These are phyloP conservation scores for Hydrozoanthus tunicans DNA, from an alignment of 64 coral and sea anemone species.

Conservation along the genomic window DNA sequence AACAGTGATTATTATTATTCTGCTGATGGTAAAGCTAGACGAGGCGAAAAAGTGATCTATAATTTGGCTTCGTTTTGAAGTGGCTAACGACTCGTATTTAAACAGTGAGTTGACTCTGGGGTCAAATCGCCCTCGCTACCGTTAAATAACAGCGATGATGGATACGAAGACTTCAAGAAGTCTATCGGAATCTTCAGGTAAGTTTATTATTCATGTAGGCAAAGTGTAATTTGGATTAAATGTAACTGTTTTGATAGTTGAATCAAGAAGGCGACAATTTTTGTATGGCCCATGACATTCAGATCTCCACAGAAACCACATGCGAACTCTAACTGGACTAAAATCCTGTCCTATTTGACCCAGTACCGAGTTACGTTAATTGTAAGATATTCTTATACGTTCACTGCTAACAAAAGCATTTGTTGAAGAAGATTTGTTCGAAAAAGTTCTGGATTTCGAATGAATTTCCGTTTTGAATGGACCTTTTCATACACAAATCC, in stretches of 20 bases:
- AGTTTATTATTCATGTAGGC: slow-evolving; percentile 30
- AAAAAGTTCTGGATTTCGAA: not conserved
- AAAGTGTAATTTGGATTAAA: slow-evolving; percentile 26
- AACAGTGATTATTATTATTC: slow-evolving; percentile 1
- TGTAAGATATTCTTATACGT: not conserved
- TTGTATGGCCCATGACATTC: not conserved
- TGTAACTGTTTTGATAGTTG: slow-evolving; percentile 36
- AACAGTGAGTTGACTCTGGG: not conserved
- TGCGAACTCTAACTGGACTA: not conserved
- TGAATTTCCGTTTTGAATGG: slow-evolving; percentile 27
- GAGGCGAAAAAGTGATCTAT: not conserved
- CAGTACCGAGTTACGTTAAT: no score
- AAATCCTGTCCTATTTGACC: no score
- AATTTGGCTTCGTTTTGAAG: not conserved
- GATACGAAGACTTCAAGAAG: slow-evolving; percentile 44
- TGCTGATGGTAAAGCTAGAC: not conserved
- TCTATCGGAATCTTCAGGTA: slow-evolving; percentile 35
- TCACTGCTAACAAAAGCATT: not conserved
- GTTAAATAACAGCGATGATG: slow-evolving; percentile 24
- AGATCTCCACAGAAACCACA: slow-evolving; percentile 35
- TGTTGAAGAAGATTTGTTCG: not conserved
- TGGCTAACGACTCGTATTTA: not conserved
- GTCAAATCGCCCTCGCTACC: slow-evolving; percentile 1
- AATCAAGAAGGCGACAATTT: slow-evolving; percentile 7
- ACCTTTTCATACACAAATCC: slow-evolving; percentile 26